A percentile compares a stretch with the other conserved stretches of the same genome.
Evolutionary conservation across 2,888 invertebrate genomes (phyloP).

Genomic region (Drosophila nigricruria): DNA sequence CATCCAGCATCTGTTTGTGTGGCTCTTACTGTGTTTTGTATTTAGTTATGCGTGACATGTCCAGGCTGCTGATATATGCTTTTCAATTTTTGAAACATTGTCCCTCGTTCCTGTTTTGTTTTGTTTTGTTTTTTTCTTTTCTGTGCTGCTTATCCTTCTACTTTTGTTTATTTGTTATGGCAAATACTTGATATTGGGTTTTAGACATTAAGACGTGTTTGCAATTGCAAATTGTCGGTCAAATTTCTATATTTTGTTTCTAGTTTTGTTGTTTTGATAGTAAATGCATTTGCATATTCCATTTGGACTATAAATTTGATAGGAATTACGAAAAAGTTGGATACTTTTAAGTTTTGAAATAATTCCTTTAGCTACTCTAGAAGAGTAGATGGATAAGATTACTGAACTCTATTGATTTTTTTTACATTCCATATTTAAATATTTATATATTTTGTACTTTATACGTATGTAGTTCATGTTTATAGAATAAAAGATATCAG

Average conservation of each 20-base stretch:
- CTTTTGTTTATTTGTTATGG: slow-evolving; percentile 46
- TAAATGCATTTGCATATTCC: slow-evolving; percentile 40
- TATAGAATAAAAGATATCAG: no score
- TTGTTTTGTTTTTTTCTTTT: neutral
- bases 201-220: slow-evolving; percentile 51
- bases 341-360: neutral
- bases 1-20: slow-evolving; percentile 15
- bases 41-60: slow-evolving; percentile 70
- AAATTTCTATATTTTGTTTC: neutral
- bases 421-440: neutral
- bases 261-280: slow-evolving; percentile 14
- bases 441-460: no score
- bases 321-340: neutral
- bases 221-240: slow-evolving; percentile 42
- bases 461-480: no score
- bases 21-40: slow-evolving; percentile 18
- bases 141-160: slow-evolving; percentile 9
- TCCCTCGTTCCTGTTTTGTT: slow-evolving; percentile 12
- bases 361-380: no score
- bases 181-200: slow-evolving; percentile 34
- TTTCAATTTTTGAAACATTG: slow-evolving; percentile 67
- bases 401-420: no score
- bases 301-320: neutral
- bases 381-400: no score
- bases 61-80: slow-evolving; percentile 72